Evolutionary conservation across 2,888 invertebrate species (phyloP), one percentile per base, ranked within the genome.

Genomic region (Julus scandinavius): DNA sequence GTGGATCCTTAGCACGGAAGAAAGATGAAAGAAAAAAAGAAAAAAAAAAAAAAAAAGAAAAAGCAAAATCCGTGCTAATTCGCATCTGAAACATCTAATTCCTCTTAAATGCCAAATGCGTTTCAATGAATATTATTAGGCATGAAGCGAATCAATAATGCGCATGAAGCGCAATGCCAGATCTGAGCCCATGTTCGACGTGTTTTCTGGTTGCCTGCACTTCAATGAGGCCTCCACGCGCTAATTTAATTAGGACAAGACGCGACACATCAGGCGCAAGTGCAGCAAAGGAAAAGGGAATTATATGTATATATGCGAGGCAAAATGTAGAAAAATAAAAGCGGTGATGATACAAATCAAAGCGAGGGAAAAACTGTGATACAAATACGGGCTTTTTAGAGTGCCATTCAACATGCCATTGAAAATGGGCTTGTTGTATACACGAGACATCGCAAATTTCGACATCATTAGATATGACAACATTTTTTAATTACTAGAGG

Each of bases 41-140:
- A n/a, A n/a, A n/a, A n/a, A n/a, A n/a, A n/a, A n/a, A n/a, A n/a
- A n/a, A n/a, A 6, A 45, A 45, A 45, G 6, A 6, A 45, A 45
- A 17, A 20, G 20, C 63, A 1, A 63, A 63, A 63, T 63, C 63
- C 63, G 63, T 63, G 63, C 63, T 63, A 63, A 63, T 63, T 63
- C 63, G 63, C 63, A 20, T 63, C 20, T 17, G 63, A 63, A 63
- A 63, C 20, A 20, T 63, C 63, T 63, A 63, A 63, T 63, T 63
- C 63, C 63, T 63, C 63, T 63, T 63, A 63, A 63, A 63, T 63
- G 63, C 63, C 63, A 63, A 63, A 63, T 63, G 63, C 63, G 20
- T 63, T 20, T 63, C 63, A 63, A 63, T 63, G 63, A 63, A 63
- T 63, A 63, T 20, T 63, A 63, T 63, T 63, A 63, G 20, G 63